Percentiles rank a stretch among this genome's conserved stretches.
These are phyloP conservation scores for Cranoglanis bouderius DNA, from an alignment of 2,113 vertebrate species.

Conservation along the genomic window DNA sequence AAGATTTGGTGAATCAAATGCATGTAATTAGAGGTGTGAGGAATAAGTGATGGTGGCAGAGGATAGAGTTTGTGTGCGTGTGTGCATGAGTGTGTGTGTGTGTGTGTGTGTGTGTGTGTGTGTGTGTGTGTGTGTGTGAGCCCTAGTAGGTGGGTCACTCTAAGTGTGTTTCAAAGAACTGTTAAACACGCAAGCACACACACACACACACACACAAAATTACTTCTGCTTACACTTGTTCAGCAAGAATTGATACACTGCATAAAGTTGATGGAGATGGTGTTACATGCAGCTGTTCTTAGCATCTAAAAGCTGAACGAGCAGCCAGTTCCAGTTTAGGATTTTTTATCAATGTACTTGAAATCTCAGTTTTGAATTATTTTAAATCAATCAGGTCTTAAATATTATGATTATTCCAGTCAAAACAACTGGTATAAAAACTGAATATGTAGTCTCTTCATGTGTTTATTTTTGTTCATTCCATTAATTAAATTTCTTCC, in stretches of 20 bases:
- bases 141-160: background rate
- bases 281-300: conserved; percentile 25
- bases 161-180: conserved; percentile 32
- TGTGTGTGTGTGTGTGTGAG: background rate
- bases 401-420: background rate
- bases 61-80: conserved; percentile 3
- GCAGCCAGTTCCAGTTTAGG: background rate
- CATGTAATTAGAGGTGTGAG: conserved; percentile 57
- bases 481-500: background rate
- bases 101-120: background rate
- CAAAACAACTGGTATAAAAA: background rate
- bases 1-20: conserved; percentile 55
- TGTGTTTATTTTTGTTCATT: background rate
- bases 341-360: background rate
- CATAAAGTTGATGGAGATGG: background rate
- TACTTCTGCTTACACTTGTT: conserved; percentile 41
- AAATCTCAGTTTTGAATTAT: background rate
- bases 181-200: conserved; percentile 37
- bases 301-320: background rate
- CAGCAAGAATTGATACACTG: conserved; percentile 9
- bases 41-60: background rate
- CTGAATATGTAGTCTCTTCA: background rate
- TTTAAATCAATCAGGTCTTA: background rate
- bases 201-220: background rate
- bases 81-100: conserved; percentile 3